Evolutionary conservation across 2,797 vertebrate genomes (phyloP).

Genomic region (Galagoides demidoff): DNA sequence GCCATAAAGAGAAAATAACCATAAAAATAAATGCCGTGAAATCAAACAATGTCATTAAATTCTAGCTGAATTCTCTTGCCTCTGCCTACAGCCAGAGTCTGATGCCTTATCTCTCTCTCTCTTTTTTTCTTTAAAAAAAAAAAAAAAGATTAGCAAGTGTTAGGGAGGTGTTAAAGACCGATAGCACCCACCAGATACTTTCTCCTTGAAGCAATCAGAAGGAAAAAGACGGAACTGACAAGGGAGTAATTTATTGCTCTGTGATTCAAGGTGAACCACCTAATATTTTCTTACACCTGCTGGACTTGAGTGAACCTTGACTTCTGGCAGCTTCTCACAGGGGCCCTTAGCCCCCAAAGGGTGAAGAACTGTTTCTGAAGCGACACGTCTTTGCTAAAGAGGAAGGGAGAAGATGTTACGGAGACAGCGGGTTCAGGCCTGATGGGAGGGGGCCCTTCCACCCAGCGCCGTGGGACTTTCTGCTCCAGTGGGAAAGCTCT

Average conservation of each 20-base stretch:
- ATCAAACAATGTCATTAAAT: slow-evolving; percentile 72
- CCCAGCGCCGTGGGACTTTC: rapidly evolving
- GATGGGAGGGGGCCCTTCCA: rapidly evolving
- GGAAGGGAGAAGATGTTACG: neutral
- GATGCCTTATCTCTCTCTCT: slow-evolving; percentile 2
- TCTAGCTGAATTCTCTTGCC: slow-evolving; percentile 35
- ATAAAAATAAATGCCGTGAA: slow-evolving; percentile 75
- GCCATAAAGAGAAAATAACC: slow-evolving; percentile 76
- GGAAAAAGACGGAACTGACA: slow-evolving; percentile 11
- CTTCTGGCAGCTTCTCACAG: neutral
- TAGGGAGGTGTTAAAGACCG: neutral
- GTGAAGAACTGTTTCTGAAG: neutral
- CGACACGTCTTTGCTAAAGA: neutral
- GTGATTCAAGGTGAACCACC: slow-evolving; percentile 34
- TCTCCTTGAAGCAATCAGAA: slow-evolving; percentile 54
- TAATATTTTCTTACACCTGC: neutral
- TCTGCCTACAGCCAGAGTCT: neutral
- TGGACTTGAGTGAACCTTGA: neutral
- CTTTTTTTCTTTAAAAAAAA: neutral
- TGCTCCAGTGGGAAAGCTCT: rapidly evolving
- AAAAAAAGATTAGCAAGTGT: neutral
- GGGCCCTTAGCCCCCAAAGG: neutral
- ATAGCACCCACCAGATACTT: neutral
- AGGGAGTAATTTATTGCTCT: neutral
- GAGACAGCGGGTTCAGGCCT: neutral